Base-by-base conservation (phyloP, 1,140 invertebrate genomes). In the Drosophila truncata region DNA sequence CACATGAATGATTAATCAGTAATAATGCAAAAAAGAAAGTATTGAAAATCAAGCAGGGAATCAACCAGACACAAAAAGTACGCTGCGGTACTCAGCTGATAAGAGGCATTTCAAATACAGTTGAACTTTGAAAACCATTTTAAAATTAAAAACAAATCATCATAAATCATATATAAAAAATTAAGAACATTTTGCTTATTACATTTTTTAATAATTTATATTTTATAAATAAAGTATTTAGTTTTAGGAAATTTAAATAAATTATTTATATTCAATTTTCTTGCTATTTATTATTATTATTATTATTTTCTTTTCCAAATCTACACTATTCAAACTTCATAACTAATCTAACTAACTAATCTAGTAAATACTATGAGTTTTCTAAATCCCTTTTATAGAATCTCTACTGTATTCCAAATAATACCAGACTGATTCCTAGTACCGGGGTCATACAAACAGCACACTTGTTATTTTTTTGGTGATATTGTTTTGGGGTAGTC, bases 11-110 rank as follows among this genome's bases (percentile, higher is more conserved):
- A 76, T 55, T 61, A 67, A 82, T 59, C 52, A 65, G 58, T 47
- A 65, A 61, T 46, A 57, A 58, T 59, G 41, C 23, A 57, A 82
- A 78, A 80, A 83, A 65, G 84, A 84, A 88, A 88, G 80, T 80
- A 58, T 63, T 66, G 37, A 41, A 62, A 50, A 25, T 47, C 13
- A 57, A 58, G 70, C 46, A 54, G 69, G 35, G 50, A 23, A 50
- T 59, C 62, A 41, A 61, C 11, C 35, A 57, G 55, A 60, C 62
- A 39, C 11, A 25, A 20, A 29, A 82, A 82, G 20, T 78, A 39
- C 52, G 39, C 61, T 78, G 39, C 57, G 3, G 33, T 42, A 25
- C 25, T 10, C 6, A 57, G 9, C 18, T 61, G 82, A 87, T 87
- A 82, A 70, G 52, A 14, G 42, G 20, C 27, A 20, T 47, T 66